Base-by-base conservation (phyloP, 1,140 invertebrate species). In the Choristoneura fumiferana region DNA sequence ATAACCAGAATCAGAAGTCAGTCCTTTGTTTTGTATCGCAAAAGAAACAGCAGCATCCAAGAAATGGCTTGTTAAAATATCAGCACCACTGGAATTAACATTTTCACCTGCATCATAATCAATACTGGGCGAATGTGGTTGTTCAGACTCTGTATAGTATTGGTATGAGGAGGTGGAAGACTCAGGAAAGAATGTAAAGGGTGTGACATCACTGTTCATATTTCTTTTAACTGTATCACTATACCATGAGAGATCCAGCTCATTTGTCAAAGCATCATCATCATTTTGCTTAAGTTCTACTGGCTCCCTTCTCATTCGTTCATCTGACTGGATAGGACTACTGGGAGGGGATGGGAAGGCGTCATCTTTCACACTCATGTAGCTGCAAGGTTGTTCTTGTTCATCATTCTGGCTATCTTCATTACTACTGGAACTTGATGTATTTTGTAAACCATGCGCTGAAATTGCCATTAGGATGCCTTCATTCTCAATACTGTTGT, bases 11-110 rank as follows among this genome's bases (percentile, higher is more conserved):
- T 81, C 91, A 78, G 91, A 91, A 64, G 92, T 93, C 4, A 94
- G 79, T 18, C 93, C 93, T 76, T 94, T 94, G 67, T 93, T 93
- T 76, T 94, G 92, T 57, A 94, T 94, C 10, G 93, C 93, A 65
- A 92, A 93, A 18, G 91, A 90, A 8, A 94, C 92, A 53, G 93
- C 93, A 34, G 92, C 87, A 84, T 93, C 92, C 54, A 94, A 68
- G 70, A 94, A 93, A 70, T 90, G 82, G 72, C 43, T 88, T 87
- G n/a, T 69, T 62, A 57, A 14, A 17, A 18, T 68, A 63, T 69
- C 69, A 17, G 66, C 67, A 71, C 67, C 62, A 33, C 60, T 62
- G 39, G 61, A 65, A 52, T 63, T 71, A 10, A 67, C 45, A 43
- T 73, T 78, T 43, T 76, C 65, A 58, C 73, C 22, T 8, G 10